Conservation (phyloP, 2,888 invertebrate species). For the Lamellibrachia columna region DNA sequence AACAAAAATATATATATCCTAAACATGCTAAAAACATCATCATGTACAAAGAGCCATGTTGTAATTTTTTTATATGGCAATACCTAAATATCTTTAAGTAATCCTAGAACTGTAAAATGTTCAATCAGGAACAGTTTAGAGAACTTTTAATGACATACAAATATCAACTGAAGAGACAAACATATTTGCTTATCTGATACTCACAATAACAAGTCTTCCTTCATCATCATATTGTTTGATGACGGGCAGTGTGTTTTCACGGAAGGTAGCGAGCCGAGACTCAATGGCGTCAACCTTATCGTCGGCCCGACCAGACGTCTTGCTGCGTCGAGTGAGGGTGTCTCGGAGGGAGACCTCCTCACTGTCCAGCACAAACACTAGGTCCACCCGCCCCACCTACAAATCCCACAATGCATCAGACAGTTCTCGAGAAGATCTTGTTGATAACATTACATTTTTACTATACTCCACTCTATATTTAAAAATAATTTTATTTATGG, state of each 20-base stretch:
- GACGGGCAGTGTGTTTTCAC: slow-evolving; percentile 44
- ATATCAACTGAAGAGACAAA: background rate
- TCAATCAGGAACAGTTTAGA: background rate
- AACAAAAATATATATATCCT: background rate
- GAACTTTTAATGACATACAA: background rate
- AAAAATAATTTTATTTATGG: no score
- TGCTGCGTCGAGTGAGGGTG: slow-evolving; percentile 36
- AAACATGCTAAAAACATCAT: background rate
- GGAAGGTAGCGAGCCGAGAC: slow-evolving; percentile 41
- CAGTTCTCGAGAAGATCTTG: no score
- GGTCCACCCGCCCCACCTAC: slow-evolving; percentile 44
- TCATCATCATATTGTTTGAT: slow-evolving; percentile 44
- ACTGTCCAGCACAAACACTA: slow-evolving; percentile 49
- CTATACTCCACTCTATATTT: no score
- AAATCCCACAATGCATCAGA: background rate
- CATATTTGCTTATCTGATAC: slow-evolving; percentile 25
- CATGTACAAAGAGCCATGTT: background rate
- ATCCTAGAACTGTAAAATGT: background rate
- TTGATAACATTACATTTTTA: no score
- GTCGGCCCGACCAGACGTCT: slow-evolving; percentile 36
- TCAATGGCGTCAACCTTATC: slow-evolving; percentile 42
- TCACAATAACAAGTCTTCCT: slow-evolving; percentile 44
- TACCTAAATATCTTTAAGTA: background rate
- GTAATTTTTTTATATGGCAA: background rate
- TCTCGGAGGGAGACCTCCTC: slow-evolving; percentile 40